A percentile compares a stretch with the other conserved stretches of the same genome.
phyloP scores from a whole-genome alignment of 2,888 invertebrate genomes.

The Campaea margaritaria region DNA sequence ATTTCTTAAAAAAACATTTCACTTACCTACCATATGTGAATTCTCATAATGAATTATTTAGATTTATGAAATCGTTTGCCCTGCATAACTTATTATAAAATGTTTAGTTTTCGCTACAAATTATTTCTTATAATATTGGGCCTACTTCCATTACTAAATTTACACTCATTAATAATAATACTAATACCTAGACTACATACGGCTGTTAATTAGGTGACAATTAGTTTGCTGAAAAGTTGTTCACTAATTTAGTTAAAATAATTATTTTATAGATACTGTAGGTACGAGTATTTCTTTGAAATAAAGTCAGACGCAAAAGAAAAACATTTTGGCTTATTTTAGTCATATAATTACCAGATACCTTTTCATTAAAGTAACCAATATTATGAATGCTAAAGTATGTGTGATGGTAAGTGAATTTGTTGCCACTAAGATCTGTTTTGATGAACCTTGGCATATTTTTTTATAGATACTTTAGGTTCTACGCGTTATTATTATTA shows the following conservation, averaged over 20 bases:
- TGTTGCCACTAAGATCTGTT: too few relatives aligned
- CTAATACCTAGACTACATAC: background rate
- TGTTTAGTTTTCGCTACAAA: too few relatives aligned
- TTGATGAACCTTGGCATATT: too few relatives aligned
- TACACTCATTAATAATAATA: background rate
- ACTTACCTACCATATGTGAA: too few relatives aligned
- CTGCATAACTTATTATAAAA: too few relatives aligned
- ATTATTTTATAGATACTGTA: slow-evolving; percentile 5
- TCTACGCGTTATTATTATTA: too few relatives aligned
- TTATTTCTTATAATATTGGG: too few relatives aligned
- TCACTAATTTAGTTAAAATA: slow-evolving; percentile 4
- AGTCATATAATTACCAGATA: background rate
- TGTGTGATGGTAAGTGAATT: too few relatives aligned
- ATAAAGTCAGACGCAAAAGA: background rate
- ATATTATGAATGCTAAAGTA: background rate
- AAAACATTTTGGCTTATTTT: background rate
- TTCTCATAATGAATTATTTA: too few relatives aligned
- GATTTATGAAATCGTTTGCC: too few relatives aligned
- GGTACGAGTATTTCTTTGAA: background rate
- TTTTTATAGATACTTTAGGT: too few relatives aligned
- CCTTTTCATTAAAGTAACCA: background rate
- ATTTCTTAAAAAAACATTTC: too few relatives aligned
- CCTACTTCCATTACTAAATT: background rate
- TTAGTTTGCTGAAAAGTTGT: slow-evolving; percentile 2
- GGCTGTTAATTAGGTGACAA: slow-evolving; percentile 2